Evolutionary conservation across 2,113 vertebrate species (phyloP), one percentile per base, ranked within the genome.

Genomic region (Triplophysa siluroides): DNA sequence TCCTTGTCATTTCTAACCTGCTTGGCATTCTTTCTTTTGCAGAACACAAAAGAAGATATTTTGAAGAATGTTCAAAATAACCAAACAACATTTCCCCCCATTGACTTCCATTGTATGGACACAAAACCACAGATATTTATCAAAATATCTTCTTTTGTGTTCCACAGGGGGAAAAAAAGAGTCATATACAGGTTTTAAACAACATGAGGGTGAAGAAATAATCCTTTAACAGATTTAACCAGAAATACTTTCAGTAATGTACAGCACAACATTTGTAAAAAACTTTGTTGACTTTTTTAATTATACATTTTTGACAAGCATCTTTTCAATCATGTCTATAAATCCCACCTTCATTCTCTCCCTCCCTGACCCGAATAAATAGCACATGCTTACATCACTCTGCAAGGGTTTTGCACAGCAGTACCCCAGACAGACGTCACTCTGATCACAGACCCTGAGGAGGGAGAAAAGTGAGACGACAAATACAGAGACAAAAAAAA

Each of bases 371-470:
- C 78, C 16, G 52, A 92, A 91, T 92, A 92, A 91, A 93, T 91
- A 92, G 78, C 64, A 87, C 86, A 85, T 71, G 79, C 81, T 83
- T 81, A 81, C 66, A 81, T 78, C 65, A 78, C 66, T 86, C 66
- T 58, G 8, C 19, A 71, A 14, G 21, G 85, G 87, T 90, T 88
- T 43, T 78, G 91, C 91, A 87, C 91, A 93, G 92, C 91, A 90
- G 85, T 87, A 86, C 85, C 79, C 66, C 85, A 14, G 56, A 85
- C 86, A 86, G 81, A 80, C 83, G 75, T 67, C 79, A 81, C 82
- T 77, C 66, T 73, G 6, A 62, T 38, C 72, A 56, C 33, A 70
- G 69, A 69, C 76, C 76, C 81, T 76, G 52, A 24, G 69, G 73
- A 45, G 52, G 5, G 41, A 41, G 21, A 18, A 19, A 16, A 12